Conservation (phyloP, 2,797 vertebrate genomes). For the Gymnothorax reevesii region DNA sequence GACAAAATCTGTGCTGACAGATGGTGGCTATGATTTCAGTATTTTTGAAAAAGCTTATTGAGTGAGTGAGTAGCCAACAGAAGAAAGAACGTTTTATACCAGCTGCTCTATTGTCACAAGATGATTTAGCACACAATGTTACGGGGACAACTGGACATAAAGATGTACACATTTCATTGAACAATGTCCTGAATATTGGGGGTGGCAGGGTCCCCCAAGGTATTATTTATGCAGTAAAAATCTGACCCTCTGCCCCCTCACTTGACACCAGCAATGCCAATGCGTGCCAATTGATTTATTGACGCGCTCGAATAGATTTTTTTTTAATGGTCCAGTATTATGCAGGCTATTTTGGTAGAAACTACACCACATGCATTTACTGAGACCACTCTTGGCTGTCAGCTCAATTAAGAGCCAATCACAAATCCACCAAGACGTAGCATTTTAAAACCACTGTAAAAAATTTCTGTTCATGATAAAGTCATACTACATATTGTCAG, state of each 20-base stretch:
- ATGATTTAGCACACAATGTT: background rate
- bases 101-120: background rate
- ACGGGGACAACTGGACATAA: background rate
- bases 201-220: background rate
- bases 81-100: background rate
- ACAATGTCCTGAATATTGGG: background rate
- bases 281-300: background rate
- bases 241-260: background rate
- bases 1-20: background rate
- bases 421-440: background rate
- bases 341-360: background rate
- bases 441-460: background rate
- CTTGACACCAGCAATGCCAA: background rate
- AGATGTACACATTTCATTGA: background rate
- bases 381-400: slow-evolving; percentile 16
- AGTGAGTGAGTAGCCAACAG: background rate
- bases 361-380: slow-evolving; percentile 1
- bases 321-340: background rate
- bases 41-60: background rate
- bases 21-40: background rate
- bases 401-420: slow-evolving; percentile 22
- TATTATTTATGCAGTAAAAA: background rate
- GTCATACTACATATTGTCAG: slow-evolving; percentile 9
- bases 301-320: slow-evolving; percentile 8
- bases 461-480: background rate